These are phyloP conservation scores for Chionomys nivalis DNA, from an alignment of 2,113 vertebrate species.

Conservation along the genomic window DNA sequence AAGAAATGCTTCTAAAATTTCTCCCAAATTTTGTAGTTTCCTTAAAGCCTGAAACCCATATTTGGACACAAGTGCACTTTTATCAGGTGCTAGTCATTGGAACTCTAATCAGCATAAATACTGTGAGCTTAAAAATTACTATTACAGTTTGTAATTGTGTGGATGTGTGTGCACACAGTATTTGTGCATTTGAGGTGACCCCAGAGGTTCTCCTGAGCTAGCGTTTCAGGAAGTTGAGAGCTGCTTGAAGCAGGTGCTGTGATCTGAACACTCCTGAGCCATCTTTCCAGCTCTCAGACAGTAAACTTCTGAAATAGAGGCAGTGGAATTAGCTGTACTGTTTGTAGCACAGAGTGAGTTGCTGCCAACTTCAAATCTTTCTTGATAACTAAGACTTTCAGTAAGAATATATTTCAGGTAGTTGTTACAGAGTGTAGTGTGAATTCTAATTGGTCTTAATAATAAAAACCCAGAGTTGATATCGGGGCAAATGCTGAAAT, in stretches of 20 bases:
- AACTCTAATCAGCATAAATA: conserved; percentile 41
- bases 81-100: conserved; percentile 12
- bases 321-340: not conserved
- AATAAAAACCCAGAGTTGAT: no score
- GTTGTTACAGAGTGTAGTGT: no score
- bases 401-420: not conserved
- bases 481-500: no score
- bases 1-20: conserved; percentile 42
- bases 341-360: not conserved
- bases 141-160: not conserved
- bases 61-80: not conserved
- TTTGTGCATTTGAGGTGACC: not conserved
- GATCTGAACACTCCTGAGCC: not conserved
- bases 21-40: conserved; percentile 9
- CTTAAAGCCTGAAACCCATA: conserved; percentile 31
- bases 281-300: not conserved
- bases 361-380: not conserved
- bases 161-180: not conserved
- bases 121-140: not conserved
- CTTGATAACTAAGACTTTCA: conserved; percentile 8
- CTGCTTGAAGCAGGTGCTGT: not conserved
- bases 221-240: not conserved
- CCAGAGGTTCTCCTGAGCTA: not conserved
- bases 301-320: not conserved
- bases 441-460: no score